Evolutionary conservation across 2,113 vertebrate genomes (phyloP), one percentile per base, ranked within the genome.

Genomic region (Chloropsis hardwickii): DNA sequence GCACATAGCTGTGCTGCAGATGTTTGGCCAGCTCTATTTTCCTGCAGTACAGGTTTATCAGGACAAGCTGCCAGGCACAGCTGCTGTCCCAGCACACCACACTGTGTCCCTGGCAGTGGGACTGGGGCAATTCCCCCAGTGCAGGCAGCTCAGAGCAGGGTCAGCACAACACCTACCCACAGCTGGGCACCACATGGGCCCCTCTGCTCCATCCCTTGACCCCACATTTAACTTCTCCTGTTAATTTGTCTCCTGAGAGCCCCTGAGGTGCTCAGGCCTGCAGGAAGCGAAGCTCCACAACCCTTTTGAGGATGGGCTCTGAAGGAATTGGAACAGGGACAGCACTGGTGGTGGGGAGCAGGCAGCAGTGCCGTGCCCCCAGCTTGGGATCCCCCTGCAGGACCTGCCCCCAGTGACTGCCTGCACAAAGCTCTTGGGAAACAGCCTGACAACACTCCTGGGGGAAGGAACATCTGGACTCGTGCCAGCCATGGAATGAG

Each of bases 41-140:
- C 65, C 56, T 79, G 11, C 45, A 69, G 33, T 5, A 6, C 44
- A 56, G 81, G 53, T 90, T 54, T 64, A 78, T 74, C 6, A 62
- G 79, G 83, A 86, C 51, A 94, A 86, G 24, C 33, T 96, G 72
- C 56, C 85, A 92, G 91, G 37, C 79, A 80, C 62, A 92, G 94
- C 60, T 94, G 84, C 70, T 85, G 77, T 64, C 60, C 37, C 78
- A 60, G 73, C 57, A 90, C 45, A 44, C 42, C 65, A 45, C 60
- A 37, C 5, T 24, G 50, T 5, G 37, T 37, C 37, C 37, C 37
- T 37, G 37, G 1, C 0, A 5, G 51, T 82, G 76, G 54, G 42
- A 86, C 64, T 48, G 45, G 42, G 62, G 28, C 20, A 56, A 58
- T 27, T 77, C 58, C 54, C 22, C 58, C 58, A 37, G 61, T 0